Evolutionary conservation across 1,140 invertebrate species (phyloP), one percentile per base, ranked within the genome.

Genomic region (Caerostris darwini): DNA sequence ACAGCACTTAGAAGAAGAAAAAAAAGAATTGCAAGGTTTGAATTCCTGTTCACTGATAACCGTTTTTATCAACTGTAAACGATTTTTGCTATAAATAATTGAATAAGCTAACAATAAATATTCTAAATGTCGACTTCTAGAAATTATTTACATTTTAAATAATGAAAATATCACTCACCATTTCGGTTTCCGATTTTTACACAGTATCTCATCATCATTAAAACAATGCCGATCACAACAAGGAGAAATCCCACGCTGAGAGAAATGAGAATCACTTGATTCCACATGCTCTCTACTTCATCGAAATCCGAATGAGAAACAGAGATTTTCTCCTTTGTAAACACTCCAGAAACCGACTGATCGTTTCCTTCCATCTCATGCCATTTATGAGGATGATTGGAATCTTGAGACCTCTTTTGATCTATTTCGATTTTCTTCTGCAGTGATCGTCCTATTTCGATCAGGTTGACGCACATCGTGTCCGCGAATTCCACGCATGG

Each of bases 321-420:
- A 3, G 53, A 53, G 3, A 64, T 64, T 57, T 88, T 64, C 53
- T 91, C 19, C 19, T 81, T 17, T 4, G 50, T n/a, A 17, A 67
- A 67, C 59, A 64, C 61, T n/a, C 56, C 14, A 1, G 14, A 64
- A 3, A 14, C n/a, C 3, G 14, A 7, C 6, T n/a, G 12, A 12
- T 57, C 87, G 5, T 19, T 56, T 12, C 90, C 90, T 81, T 91
- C 90, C 69, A 91, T 91, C 19, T 91, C 90, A 19, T 91, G 90
- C 90, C 90, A 91, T 3, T 17, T 8, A 3, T 91, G 89, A 34
- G 19, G 69, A 53, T 58, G 14, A 57, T 10, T 17, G 34, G 4
- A 19, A 19, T n/a, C 6, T 10, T 69, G 50, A 12, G 61, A 14
- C 50, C 85, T 17, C 61, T 61, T 59, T 14, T 64, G 14, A 50